Evolutionary conservation across 2,888 invertebrate genomes (phyloP), one percentile per base, ranked within the genome.

Genomic region (Adelphocoris suturalis): DNA sequence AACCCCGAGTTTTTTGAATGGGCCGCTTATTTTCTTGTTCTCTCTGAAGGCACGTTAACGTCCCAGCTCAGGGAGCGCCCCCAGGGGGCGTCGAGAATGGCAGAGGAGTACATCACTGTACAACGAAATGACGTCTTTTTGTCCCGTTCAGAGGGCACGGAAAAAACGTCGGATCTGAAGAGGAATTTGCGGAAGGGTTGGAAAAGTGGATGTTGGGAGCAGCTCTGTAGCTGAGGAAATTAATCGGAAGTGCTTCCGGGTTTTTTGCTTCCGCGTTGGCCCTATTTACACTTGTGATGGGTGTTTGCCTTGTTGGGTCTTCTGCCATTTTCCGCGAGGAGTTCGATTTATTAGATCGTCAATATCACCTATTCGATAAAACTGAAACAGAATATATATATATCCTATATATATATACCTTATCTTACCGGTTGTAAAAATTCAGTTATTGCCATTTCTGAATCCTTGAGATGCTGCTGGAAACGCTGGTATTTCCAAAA

Each of bases 91-190:
- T 61, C n/a, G 19, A 3, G 19, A 2, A 7, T 61, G 61, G n/a
- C 61, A 61, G 19, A 7, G 3, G 61, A 61, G 61, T 61, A 61
- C 61, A 61, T 61, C 19, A 19, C 19, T 2, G 19, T 61, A n/a
- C 61, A 61, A 61, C n/a, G 61, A n/a, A 61, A 61, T 61, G 61
- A 61, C 61, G 61, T 19, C 61, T 61, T 16, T 61, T 61, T 61
- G 14, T 16, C 19, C 9, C n/a, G 16, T n/a, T 9, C 61, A n/a
- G 19, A 19, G 61, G 61, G 61, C 13, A 16, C 1, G 52, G 52
- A 52, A 16, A 52, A 37, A 37, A 37, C 2, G 52, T 52, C 14
- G 52, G 5, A 52, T 13, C 11, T 16, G 14, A 61, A 14, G 61
- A 61, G 61, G 61, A 61, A 61, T n/a, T 61, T 9, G n/a, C 16